These are phyloP conservation scores for Gasterosteus nipponicus DNA, from an alignment of 2,113 vertebrate genomes.

Conservation along the genomic window DNA sequence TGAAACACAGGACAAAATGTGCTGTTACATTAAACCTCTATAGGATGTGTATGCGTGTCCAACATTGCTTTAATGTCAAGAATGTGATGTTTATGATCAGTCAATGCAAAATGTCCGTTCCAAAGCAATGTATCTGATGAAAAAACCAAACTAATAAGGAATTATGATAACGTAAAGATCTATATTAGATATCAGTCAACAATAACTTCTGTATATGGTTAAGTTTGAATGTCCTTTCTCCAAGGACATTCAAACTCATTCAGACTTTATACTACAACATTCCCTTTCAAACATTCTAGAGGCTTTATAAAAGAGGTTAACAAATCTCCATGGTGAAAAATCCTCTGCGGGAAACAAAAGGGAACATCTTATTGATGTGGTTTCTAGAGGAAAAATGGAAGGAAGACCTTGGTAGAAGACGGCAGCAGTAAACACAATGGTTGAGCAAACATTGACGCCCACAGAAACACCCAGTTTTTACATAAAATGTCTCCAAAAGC, in stretches of 20 bases:
- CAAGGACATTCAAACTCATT: slow-evolving; percentile 6
- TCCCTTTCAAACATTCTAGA: background rate
- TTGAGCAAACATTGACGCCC: background rate
- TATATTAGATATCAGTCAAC: background rate
- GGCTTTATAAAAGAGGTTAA: slow-evolving; percentile 17
- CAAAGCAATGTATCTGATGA: background rate
- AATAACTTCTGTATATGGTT: background rate
- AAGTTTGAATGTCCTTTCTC: background rate
- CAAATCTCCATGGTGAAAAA: slow-evolving; percentile 24
- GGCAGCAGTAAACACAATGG: background rate
- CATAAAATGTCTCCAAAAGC: background rate
- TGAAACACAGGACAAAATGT: background rate
- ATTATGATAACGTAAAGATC: background rate
- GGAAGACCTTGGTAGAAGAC: background rate
- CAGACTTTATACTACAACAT: background rate
- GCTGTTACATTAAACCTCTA: background rate
- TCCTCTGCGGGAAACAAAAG: slow-evolving; percentile 14
- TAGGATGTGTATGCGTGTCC: background rate
- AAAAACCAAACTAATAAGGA: background rate
- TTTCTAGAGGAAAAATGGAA: background rate
- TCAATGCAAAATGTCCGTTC: background rate
- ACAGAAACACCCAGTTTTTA: slow-evolving; percentile 5
- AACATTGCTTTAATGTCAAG: background rate
- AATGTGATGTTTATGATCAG: background rate
- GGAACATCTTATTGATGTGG: background rate